These are phyloP conservation scores for Nudaria mundana DNA, from an alignment of 2,888 invertebrate species.

Conservation along the genomic window DNA sequence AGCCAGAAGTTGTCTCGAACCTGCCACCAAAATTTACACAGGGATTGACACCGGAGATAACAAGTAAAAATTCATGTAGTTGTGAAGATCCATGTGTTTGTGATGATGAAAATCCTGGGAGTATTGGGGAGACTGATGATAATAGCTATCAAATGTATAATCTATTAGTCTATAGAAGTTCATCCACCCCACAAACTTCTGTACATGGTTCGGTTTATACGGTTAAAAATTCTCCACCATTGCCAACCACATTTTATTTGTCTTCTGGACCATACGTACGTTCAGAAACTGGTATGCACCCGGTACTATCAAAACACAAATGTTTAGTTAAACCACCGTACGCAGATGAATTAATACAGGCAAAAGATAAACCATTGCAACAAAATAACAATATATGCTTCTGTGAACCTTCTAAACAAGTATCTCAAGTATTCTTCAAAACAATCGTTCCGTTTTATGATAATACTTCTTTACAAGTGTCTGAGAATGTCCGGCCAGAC, in stretches of 20 bases:
- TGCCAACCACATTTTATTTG: slow-evolving; percentile 1
- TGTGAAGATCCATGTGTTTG: not conserved
- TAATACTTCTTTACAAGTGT: not conserved
- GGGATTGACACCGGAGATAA: no score
- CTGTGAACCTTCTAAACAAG: no score
- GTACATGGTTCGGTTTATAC: not conserved
- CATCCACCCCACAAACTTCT: not conserved
- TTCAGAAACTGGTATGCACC: slow-evolving; percentile 3
- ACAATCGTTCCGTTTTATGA: not conserved
- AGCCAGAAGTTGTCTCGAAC: no score
- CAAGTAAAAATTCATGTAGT: not conserved
- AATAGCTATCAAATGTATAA: not conserved
- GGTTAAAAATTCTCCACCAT: not conserved
- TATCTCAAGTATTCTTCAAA: no score
- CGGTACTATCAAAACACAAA: not conserved
- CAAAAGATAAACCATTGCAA: not conserved
- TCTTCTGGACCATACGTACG: slow-evolving; percentile 3
- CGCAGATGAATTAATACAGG: not conserved
- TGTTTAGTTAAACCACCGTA: not conserved
- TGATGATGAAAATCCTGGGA: not conserved
- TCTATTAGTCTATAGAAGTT: not conserved
- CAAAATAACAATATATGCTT: not conserved
- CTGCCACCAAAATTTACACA: no score
- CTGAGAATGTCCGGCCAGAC: not conserved
- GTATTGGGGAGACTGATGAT: not conserved